Evolutionary conservation across 2,888 invertebrate species (phyloP), one percentile per base, ranked within the genome.

Genomic region (Tipula vernalis): DNA sequence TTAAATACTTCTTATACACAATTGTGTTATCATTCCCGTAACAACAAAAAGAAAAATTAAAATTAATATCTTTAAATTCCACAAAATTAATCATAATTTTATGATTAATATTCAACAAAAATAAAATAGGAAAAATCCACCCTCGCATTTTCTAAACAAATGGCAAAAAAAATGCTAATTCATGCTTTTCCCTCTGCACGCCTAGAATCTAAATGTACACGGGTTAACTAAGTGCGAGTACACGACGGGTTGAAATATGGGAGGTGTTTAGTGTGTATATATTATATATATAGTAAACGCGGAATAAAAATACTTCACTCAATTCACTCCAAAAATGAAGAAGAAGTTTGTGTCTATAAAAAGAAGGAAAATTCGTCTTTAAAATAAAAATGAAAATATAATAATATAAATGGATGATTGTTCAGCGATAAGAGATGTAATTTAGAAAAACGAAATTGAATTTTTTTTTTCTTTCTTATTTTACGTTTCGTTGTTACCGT

Each of bases 21-120:
- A 71, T 71, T 71, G 71, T 71, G 71, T 71, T 71, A 71, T 71
- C 71, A 71, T 71, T 71, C 71, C 71, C 71, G 28, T 71, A 71
- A 57, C 57, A 57, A 57, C 28, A 28, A 57, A 57, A 57, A 15
- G 15, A 71, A 71, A 71, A 28, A 71, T 71, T 71, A 71, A 71
- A 71, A 71, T 71, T 71, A 71, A 71, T 71, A 71, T 71, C 71
- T 71, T 71, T 28, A 71, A 71, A 71, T 71, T 71, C 71, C 71
- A 71, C 71, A 71, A 71, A 71, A 71, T 71, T 71, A 71, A 71
- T 71, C 71, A 71, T 71, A 71, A 71, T 71, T 71, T 71, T 71
- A 71, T 71, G 71, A 71, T 71, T 71, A 71, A 71, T 71, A 71
- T 71, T 71, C 71, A 71, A 71, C 18, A 28, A 71, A 71, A 71